Evolutionary conservation across 1,140 invertebrate species (phyloP).

Genomic region (Drosophila varians): DNA sequence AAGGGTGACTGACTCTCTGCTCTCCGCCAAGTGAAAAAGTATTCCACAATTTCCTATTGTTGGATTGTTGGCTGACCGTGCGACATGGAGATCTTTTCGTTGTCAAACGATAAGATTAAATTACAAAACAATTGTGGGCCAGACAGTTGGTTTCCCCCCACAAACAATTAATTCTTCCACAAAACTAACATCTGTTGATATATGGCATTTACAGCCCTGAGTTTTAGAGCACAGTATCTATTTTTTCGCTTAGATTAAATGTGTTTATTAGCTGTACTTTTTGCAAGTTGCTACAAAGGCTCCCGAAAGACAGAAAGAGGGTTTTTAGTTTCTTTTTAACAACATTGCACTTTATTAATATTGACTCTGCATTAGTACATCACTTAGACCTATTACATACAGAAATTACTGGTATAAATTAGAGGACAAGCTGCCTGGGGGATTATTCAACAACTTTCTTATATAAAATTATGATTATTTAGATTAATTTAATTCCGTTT

Average conservation of each 20-base stretch:
- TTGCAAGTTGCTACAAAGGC: not conserved
- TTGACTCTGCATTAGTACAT: conserved; percentile 67
- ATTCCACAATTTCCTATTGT: conserved; percentile 8
- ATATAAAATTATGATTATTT: conserved; percentile 34
- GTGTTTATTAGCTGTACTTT: not conserved
- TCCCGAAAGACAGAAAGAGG: not conserved
- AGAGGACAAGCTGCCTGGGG: conserved; percentile 25
- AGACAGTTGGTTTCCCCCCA: conserved; percentile 1
- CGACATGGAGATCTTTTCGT: conserved; percentile 32
- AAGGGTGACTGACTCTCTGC: conserved; percentile 33
- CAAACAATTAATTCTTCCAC: conserved; percentile 64
- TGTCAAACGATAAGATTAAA: conserved; percentile 77
- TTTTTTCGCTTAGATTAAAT: conserved; percentile 42
- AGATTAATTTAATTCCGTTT: conserved; percentile 53
- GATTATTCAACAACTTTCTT: conserved; percentile 55
- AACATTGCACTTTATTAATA: conserved; percentile 74
- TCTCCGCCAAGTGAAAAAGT: not conserved
- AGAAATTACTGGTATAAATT: conserved; percentile 48
- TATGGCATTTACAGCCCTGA: conserved; percentile 42
- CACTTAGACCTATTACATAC: conserved; percentile 50
- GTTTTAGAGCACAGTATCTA: conserved; percentile 27
- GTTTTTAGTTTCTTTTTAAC: conserved; percentile 37
- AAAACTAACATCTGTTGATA: conserved; percentile 52
- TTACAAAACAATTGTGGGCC: conserved; percentile 69
- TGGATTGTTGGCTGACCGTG: conserved; percentile 3